Percentiles rank a stretch among this genome's conserved stretches.
Conservation (phyloP, 2,113 vertebrate genomes). For the Pterocles gutturalis region DNA sequence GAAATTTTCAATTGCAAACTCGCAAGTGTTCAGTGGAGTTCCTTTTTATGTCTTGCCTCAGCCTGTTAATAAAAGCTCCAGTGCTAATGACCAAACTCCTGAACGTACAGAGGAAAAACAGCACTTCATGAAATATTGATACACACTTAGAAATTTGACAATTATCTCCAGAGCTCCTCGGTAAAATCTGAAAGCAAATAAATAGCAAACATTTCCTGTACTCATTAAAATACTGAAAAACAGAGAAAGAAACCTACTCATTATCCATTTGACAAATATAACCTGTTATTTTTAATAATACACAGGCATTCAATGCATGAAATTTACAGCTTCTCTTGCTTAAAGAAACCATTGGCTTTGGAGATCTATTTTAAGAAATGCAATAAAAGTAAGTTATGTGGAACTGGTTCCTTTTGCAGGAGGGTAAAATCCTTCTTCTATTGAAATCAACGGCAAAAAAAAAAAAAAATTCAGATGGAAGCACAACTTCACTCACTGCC, state of each 20-base stretch:
- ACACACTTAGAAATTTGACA: conserved; percentile 38
- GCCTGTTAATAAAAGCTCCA: neutral
- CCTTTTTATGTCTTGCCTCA: neutral
- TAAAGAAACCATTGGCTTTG: neutral
- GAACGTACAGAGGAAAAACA: neutral
- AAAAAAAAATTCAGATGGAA: neutral
- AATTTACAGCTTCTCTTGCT: conserved; percentile 30
- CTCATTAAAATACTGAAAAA: conserved; percentile 55
- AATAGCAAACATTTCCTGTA: conserved; percentile 48
- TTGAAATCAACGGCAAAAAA: neutral
- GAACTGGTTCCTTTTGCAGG: neutral
- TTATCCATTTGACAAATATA: conserved; percentile 58
- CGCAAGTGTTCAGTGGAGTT: neutral
- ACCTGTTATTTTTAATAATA: conserved; percentile 65
- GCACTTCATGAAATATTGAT: conserved; percentile 67
- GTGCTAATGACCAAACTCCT: conserved; percentile 19
- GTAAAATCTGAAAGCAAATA: conserved; percentile 56
- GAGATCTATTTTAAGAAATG: conserved; percentile 33
- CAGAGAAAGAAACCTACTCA: conserved; percentile 28
- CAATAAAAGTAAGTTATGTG: neutral
- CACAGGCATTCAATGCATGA: conserved; percentile 13
- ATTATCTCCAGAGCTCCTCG: conserved; percentile 55
- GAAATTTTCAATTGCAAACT: neutral
- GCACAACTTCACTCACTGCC: neutral
- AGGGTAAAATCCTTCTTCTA: neutral